Base-by-base conservation (phyloP, 2,797 vertebrate species). In the Cyprinella venusta region DNA sequence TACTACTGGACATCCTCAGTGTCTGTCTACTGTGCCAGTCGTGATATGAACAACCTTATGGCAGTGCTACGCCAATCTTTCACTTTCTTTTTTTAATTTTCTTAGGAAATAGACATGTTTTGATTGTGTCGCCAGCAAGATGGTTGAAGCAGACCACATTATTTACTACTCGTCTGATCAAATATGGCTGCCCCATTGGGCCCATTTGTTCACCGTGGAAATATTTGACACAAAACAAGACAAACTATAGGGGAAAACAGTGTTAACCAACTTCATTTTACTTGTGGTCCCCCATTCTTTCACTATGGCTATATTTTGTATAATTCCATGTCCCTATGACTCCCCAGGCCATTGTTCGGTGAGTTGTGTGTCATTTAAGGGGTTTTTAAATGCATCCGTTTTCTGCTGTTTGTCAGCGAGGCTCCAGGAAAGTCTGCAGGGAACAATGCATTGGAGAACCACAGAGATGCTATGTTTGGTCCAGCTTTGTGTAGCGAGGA, bases 341-440 rank as follows among this genome's bases (percentile, higher is more conserved):
- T 90, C 89, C 91, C 91, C 91, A 90, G 89, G 86, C 90, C 89
- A 91, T 94, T 93, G 92, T 94, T 86, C 90, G 87, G 87, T 59
- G 87, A 91, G 78, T 86, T 85, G 87, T 79, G 86, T 80, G 90
- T 81, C 89, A 86, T 84, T 88, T 92, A 90, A 91, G 89, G 89
- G 91, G 89, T 90, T 85, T 90, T 86, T 84, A 89, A 84, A 87
- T 87, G 87, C 91, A 87, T 89, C 84, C 87, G 80, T 90, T 86
- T 89, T 87, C 88, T 90, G 45, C 92, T 81, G 91, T 93, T 92
- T 93, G 90, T 93, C 91, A 89, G 88, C 87, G 77, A 91, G 81
- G 84, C 87, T 88, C 88, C 80, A 88, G 88, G 86, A 84, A 87
- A 89, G 90, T 83, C 85, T 84, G 87, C 81, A 84, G 81, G 79